Conservation (phyloP, 2,888 invertebrate species). For the Leucozona laternaria region DNA sequence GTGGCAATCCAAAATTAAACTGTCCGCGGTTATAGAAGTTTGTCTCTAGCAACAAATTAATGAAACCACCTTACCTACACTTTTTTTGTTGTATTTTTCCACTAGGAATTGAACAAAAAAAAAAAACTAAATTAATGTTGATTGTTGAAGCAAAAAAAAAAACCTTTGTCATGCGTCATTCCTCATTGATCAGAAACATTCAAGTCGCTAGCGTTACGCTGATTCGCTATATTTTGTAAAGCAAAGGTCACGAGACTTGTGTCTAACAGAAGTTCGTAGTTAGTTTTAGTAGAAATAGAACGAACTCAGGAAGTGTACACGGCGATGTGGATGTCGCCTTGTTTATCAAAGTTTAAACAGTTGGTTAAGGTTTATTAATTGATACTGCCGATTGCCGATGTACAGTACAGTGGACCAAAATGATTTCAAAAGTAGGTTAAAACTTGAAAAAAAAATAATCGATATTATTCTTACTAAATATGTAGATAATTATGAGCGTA, state of each 20-base stretch:
- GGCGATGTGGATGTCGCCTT: conserved; percentile 9
- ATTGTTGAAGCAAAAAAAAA: conserved; percentile 15
- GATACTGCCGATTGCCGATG: not conserved
- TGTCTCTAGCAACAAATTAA: not conserved
- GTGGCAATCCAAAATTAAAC: not conserved
- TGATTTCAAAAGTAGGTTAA: not conserved
- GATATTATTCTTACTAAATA: no score
- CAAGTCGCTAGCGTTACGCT: conserved; percentile 15
- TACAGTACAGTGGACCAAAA: not conserved
- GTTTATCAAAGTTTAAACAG: conserved; percentile 54
- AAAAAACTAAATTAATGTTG: not conserved
- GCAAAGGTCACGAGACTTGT: conserved; percentile 62
- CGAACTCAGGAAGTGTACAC: conserved; percentile 17
- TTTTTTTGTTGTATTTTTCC: conserved; percentile 25
- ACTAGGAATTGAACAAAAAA: not conserved
- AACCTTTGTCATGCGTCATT: conserved; percentile 33
- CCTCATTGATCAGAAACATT: conserved; percentile 41
- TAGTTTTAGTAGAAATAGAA: conserved; percentile 4
- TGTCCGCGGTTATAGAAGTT: not conserved
- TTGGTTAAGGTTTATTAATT: conserved; percentile 57
- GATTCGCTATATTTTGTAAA: conserved; percentile 33
- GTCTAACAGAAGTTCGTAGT: conserved; percentile 11
- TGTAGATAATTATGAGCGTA: no score
- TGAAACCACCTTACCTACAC: conserved; percentile 7
- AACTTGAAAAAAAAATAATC: no score